Evolutionary conservation across 2,113 vertebrate species (phyloP).

Genomic region (Gobio gobio): DNA sequence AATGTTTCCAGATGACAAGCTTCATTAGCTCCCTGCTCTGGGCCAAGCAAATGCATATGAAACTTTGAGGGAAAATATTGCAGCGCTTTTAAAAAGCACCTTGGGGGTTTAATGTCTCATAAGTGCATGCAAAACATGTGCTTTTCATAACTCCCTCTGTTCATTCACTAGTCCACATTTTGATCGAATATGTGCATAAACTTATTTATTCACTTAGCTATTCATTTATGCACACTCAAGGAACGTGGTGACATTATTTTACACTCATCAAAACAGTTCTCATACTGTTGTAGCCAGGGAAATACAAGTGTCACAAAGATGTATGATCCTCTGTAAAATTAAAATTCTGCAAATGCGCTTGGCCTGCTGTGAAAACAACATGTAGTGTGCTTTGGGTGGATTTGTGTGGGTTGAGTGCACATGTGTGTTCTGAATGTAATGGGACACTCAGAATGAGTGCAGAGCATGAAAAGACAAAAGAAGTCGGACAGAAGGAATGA

Average conservation of each 20-base stretch:
- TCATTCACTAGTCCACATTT: constrained; percentile 34
- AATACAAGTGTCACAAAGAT: constrained; percentile 9
- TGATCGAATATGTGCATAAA: constrained; percentile 32
- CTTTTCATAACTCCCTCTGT: constrained; percentile 36
- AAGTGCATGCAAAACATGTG: constrained; percentile 43
- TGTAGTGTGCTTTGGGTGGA: background rate
- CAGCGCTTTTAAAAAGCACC: constrained; percentile 32
- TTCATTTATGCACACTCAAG: constrained; percentile 20
- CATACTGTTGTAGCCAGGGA: background rate
- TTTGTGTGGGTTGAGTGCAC: constrained; percentile 32
- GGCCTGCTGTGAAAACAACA: constrained; percentile 5
- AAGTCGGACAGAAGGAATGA: background rate
- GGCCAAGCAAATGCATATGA: constrained; percentile 23
- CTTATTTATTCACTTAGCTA: constrained; percentile 30
- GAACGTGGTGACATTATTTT: background rate
- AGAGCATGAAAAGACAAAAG: background rate
- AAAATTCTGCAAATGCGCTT: constrained; percentile 10
- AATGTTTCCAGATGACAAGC: constrained; percentile 44
- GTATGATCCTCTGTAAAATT: constrained; percentile 6
- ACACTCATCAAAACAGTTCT: constrained; percentile 19
- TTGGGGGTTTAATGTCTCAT: constrained; percentile 28
- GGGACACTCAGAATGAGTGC: background rate
- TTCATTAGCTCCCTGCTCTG: constrained; percentile 31
- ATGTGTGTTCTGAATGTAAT: constrained; percentile 29
- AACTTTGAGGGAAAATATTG: constrained; percentile 5